phyloP scores from a whole-genome alignment of 1,140 invertebrate genomes.

The Lepidurus arcticus region DNA sequence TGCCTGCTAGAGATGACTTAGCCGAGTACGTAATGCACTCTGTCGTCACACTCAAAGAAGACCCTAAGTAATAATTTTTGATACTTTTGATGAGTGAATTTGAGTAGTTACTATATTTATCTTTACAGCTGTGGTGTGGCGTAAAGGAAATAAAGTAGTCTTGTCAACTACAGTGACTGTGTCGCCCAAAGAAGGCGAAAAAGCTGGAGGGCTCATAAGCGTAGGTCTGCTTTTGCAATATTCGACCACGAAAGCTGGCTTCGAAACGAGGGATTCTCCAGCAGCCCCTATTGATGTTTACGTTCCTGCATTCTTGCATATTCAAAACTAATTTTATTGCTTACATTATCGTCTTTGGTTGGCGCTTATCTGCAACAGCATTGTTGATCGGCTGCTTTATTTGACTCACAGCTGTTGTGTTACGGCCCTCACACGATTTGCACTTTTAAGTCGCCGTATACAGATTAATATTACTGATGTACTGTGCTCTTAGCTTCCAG shows the following conservation, averaged over 20 bases:
- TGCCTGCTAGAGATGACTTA: conserved; percentile 83
- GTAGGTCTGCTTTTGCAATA: conserved; percentile 30
- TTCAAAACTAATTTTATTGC: neutral
- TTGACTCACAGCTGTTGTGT: too few relatives aligned
- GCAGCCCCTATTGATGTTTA: conserved; percentile 28
- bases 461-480: too few relatives aligned
- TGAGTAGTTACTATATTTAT: conserved; percentile 16
- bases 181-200: neutral
- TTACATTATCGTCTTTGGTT: neutral
- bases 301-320: conserved; percentile 28
- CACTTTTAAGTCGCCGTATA: too few relatives aligned
- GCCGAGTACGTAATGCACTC: conserved; percentile 82
- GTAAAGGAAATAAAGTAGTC: conserved; percentile 32
- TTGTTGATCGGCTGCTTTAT: too few relatives aligned
- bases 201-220: neutral
- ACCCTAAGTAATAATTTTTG: conserved; percentile 57
- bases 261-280: conserved; percentile 32
- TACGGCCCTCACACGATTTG: too few relatives aligned
- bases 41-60: conserved; percentile 64
- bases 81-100: neutral
- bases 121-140: conserved; percentile 28
- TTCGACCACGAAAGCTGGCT: conserved; percentile 29
- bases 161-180: conserved; percentile 27
- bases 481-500: too few relatives aligned
- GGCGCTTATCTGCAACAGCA: neutral